Percentiles rank a stretch among this genome's conserved stretches.
phyloP scores from a whole-genome alignment of 35 echinoderm and acorn worm genomes.

The Nesometra sesokonis region DNA sequence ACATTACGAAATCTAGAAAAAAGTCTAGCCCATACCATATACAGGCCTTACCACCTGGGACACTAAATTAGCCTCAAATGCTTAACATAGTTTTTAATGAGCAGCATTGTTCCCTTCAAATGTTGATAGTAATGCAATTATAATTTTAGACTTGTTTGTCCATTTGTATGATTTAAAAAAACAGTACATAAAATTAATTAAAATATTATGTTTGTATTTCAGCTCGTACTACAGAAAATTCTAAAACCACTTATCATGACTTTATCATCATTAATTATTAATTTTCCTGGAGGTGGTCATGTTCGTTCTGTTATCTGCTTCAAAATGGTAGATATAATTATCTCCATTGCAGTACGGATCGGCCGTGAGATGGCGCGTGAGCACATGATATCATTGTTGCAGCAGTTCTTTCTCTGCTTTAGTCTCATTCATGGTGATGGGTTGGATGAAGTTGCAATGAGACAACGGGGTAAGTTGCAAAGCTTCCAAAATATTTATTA shows the following conservation, averaged over 20 bases:
- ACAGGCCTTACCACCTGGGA: no score
- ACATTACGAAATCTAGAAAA: no score
- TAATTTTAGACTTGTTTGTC: no score
- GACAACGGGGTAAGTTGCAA: not conserved
- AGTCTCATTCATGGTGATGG: conserved; percentile 2
- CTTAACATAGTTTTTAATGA: no score
- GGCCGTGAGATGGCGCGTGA: conserved; percentile 77
- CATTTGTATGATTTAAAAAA: no score
- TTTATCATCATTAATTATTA: conserved; percentile 38
- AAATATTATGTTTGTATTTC: not conserved
- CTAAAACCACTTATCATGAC: conserved; percentile 67
- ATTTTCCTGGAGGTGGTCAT: conserved; percentile 56
- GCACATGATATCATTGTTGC: conserved; percentile 53
- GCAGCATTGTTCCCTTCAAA: no score
- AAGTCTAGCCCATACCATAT: no score
- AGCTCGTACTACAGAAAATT: conserved; percentile 70
- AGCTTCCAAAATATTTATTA: no score
- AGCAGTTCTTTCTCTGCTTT: conserved; percentile 91
- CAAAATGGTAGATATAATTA: conserved; percentile 80
- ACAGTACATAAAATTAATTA: no score
- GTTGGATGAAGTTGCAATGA: not conserved
- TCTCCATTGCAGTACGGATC: conserved; percentile 43
- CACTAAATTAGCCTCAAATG: no score
- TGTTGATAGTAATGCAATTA: no score
- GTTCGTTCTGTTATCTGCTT: conserved; percentile 55